Evolutionary conservation across 2,113 vertebrate genomes (phyloP), one percentile per base, ranked within the genome.

Genomic region (Proteles cristata): DNA sequence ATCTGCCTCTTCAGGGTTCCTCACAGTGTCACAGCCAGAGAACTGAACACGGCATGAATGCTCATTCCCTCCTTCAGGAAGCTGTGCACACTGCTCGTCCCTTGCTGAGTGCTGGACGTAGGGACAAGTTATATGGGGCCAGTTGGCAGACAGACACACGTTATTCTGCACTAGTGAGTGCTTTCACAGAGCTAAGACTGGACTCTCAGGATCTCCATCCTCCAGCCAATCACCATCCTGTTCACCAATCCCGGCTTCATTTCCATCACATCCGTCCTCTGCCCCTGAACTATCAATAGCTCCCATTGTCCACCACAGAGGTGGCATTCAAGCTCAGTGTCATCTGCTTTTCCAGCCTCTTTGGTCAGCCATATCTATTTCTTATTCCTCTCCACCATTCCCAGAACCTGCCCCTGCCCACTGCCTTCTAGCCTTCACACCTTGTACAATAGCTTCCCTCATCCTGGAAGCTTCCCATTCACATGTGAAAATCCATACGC

Each of bases 401-500:
- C 50, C 11, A 43, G 58, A 39, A 15, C 11, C 21, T 6, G 39
- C 39, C 58, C 33, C 21, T 1, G 19, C 61, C 50, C 35, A 7
- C 31, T 1, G 50, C 35, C 6, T n/a, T 66, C 48, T 48, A 11
- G 50, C 53, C 69, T 66, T 31, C 43, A 31, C 8, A 33, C 7
- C 6, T 83, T 16, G 23, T 11, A 7, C 9, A 26, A 1, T 11
- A 43, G 50, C 71, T 58, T 28, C 86, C 79, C 63, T 58, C 58
- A 7, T 1, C 76, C 76, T 45, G 8, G 79, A 53, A 73, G 85
- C 53, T 43, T 45, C 81, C 43, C 26, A 58, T 63, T 33, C 84
- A 58, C 19, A 35, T 0, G 21, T 19, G 80, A 63, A 71, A 50
- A 31, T 16, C 43, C 28, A 11, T 3, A 0, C 0, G 1, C 43